Conservation (phyloP, 1,140 invertebrate genomes). For the Zeugodacus cucurbitae region DNA sequence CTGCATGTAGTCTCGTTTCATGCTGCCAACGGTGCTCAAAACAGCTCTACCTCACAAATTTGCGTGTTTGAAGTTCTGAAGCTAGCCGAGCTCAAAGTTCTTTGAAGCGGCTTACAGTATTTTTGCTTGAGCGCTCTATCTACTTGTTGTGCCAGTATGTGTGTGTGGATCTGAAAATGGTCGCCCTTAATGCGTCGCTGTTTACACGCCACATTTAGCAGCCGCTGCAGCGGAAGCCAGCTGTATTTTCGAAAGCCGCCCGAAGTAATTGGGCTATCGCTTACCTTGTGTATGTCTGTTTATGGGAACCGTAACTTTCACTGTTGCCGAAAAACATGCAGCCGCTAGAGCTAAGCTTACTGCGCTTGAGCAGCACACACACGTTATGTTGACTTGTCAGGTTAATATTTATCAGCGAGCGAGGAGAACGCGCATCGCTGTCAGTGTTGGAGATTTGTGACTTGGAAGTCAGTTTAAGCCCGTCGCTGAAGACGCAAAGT, state of each 20-base stretch:
- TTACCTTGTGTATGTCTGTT: neutral
- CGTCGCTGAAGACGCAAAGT: constrained; percentile 3
- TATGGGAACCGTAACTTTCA: constrained; percentile 2
- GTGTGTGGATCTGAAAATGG: neutral
- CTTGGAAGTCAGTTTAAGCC: constrained; percentile 15
- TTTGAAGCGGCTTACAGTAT: neutral
- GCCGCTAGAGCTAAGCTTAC: neutral
- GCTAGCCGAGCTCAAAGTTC: neutral
- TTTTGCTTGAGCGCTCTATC: neutral
- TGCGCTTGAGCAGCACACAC: neutral
- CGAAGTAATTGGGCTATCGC: neutral
- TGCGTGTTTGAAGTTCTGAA: neutral
- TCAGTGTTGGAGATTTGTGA: neutral
- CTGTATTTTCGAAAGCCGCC: neutral
- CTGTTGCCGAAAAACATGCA: neutral
- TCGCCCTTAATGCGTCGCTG: neutral
- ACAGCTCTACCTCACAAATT: neutral
- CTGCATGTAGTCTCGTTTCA: neutral
- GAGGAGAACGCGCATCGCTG: neutral
- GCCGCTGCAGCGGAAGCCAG: neutral
- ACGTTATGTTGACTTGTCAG: neutral
- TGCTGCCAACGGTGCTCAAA: neutral
- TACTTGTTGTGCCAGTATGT: neutral
- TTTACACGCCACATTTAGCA: neutral
- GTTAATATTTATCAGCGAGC: neutral